Conservation (phyloP, 2,113 vertebrate species). For the Perca fluviatilis region DNA sequence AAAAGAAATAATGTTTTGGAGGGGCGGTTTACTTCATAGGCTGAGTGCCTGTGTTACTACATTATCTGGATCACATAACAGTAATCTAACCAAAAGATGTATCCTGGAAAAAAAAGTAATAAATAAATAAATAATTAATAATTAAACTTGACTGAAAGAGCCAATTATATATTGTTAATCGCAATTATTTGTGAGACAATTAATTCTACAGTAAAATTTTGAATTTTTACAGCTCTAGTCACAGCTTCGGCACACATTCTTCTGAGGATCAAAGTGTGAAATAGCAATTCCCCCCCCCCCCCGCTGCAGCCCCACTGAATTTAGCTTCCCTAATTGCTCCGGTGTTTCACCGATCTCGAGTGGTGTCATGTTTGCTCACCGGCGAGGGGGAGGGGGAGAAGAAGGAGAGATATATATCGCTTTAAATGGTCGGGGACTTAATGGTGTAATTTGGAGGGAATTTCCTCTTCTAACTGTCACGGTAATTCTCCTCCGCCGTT, state of each 20-base stretch:
- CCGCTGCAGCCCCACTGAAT: slow-evolving; percentile 29
- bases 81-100: no score
- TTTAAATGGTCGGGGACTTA: slow-evolving; percentile 62
- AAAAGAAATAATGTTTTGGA: no score
- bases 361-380: slow-evolving; percentile 50
- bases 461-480: slow-evolving; percentile 64
- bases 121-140: no score
- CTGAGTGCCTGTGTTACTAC: no score
- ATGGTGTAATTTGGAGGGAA: slow-evolving; percentile 70
- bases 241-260: slow-evolving; percentile 54
- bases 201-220: no score
- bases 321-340: slow-evolving; percentile 71
- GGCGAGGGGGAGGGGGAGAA: slow-evolving; percentile 2
- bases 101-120: no score
- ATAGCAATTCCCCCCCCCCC: slow-evolving; percentile 26
- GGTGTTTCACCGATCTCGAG: slow-evolving; percentile 45
- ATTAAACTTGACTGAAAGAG: no score
- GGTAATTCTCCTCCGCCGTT: slow-evolving; percentile 49
- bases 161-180: no score
- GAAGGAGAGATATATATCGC: slow-evolving; percentile 38
- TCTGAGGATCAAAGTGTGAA: slow-evolving; percentile 78
- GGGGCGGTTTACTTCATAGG: no score
- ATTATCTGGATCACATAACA: no score
- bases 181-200: no score
- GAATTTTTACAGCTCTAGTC: no score